These are phyloP conservation scores for Centropus unirufus DNA, from an alignment of 2,113 vertebrate species.

Conservation along the genomic window DNA sequence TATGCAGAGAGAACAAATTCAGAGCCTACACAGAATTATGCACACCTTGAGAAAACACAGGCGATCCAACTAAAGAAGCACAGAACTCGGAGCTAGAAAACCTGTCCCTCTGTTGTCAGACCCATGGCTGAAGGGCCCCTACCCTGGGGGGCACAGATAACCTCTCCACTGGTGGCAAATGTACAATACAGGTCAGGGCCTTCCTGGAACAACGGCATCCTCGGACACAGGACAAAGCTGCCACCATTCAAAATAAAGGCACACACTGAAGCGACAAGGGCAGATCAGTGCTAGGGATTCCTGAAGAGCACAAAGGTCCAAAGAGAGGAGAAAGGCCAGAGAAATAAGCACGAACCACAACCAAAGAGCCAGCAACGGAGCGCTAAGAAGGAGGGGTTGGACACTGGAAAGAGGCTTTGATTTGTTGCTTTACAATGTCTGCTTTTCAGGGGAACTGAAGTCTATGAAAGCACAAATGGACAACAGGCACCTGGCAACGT, in stretches of 20 bases:
- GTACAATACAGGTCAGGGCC: neutral
- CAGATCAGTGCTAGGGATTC: neutral
- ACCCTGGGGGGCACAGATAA: neutral
- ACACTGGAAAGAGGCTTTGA: neutral
- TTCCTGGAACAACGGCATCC: neutral
- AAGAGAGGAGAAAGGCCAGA: neutral
- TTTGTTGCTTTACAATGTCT: neutral
- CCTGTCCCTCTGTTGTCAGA: neutral
- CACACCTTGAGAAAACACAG: neutral
- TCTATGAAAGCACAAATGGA: neutral
- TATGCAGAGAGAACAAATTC: neutral
- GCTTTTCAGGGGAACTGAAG: neutral
- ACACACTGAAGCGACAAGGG: rapidly evolving
- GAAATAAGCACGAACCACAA: neutral
- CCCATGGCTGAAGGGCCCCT: neutral
- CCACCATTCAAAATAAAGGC: neutral
- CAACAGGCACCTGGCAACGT: neutral
- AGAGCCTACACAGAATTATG: neutral
- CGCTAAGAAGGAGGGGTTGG: neutral
- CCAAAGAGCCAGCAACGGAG: neutral
- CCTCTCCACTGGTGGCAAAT: neutral
- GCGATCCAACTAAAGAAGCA: neutral
- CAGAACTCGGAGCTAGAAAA: neutral
- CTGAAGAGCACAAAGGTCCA: neutral
- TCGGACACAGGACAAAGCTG: neutral